phyloP scores from a whole-genome alignment of 2,113 vertebrate species.

The Oryzias javanicus region DNA sequence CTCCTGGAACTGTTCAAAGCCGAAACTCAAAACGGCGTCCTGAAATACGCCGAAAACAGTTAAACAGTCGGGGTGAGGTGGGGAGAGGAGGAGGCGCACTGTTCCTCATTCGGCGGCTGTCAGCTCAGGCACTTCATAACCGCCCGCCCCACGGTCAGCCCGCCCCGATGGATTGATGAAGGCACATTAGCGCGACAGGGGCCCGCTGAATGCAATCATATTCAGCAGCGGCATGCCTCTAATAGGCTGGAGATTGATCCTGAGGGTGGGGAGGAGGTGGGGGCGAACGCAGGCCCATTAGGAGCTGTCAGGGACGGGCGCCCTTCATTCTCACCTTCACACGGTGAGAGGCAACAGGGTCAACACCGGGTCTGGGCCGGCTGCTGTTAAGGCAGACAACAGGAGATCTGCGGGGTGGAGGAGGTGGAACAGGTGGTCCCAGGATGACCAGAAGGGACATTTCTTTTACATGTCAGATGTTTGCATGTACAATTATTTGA shows the following conservation, averaged over 20 bases:
- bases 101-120: conserved; percentile 73
- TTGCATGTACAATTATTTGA: background rate
- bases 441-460: background rate
- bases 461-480: background rate
- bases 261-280: conserved; percentile 59
- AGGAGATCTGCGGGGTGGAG: conserved; percentile 15
- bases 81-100: conserved; percentile 44
- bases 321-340: conserved; percentile 78
- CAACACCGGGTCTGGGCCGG: conserved; percentile 22
- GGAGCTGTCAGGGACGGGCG: conserved; percentile 65
- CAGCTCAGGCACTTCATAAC: conserved; percentile 80
- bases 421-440: conserved; percentile 44
- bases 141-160: conserved; percentile 68
- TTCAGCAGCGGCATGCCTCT: conserved; percentile 70
- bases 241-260: conserved; percentile 82
- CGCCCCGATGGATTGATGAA: conserved; percentile 81
- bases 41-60: conserved; percentile 35
- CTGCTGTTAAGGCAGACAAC: conserved; percentile 2
- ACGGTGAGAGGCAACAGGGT: conserved; percentile 43
- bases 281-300: conserved; percentile 65
- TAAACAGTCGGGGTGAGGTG: conserved; percentile 36
- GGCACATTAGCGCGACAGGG: conserved; percentile 77
- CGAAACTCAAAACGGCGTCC: background rate
- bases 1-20: conserved; percentile 2
- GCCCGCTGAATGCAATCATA: conserved; percentile 80